Base-by-base conservation (phyloP, 2,888 invertebrate genomes). In the Neuroscelio doddi region DNA sequence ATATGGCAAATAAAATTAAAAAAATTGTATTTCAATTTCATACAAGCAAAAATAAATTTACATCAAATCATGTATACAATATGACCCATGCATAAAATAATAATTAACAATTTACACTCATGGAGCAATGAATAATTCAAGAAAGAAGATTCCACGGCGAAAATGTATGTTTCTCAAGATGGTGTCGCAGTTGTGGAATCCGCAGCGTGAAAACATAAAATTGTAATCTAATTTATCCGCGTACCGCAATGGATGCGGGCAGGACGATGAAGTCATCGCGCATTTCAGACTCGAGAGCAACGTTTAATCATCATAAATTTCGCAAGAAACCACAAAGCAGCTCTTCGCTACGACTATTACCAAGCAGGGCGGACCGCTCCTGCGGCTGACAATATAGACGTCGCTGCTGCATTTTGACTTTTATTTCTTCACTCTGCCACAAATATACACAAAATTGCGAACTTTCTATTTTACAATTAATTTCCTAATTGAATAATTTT, bases 241-340 rank as follows among this genome's bases (percentile, higher is more conserved):
- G 67, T 44, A 41, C 75, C 70, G 68, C 73, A 72, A 72, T 69
- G 69, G 72, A 71, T 73, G 74, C 71, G 69, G 70, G 65, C 58
- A 57, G 69, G 67, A 70, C 75, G 74, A 80, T 80, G 80, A 80
- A 80, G 80, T 77, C 80, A 76, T 80, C 76, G 73, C 64, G 64
- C 58, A 66, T 66, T 61, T 67, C 51, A 58, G 64, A 64, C 63
- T 59, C 45, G 68, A 70, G 68, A 71, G 70, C 75, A 73, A 73
- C 76, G 78, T 82, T 82, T 82, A 83, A 83, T 83, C 82, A 83
- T 81, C 83, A 83, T 83, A 83, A 83, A 83, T 81, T 82, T 80
- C 70, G 74, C 74, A 73, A 73, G 76, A 79, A 81, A 81, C 83
- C 82, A 73, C 83, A 81, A 79, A 79, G 75, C 74, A 61, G 69